These are phyloP conservation scores for Crenuchus spilurus DNA, from an alignment of 2,797 vertebrate genomes.

Conservation along the genomic window DNA sequence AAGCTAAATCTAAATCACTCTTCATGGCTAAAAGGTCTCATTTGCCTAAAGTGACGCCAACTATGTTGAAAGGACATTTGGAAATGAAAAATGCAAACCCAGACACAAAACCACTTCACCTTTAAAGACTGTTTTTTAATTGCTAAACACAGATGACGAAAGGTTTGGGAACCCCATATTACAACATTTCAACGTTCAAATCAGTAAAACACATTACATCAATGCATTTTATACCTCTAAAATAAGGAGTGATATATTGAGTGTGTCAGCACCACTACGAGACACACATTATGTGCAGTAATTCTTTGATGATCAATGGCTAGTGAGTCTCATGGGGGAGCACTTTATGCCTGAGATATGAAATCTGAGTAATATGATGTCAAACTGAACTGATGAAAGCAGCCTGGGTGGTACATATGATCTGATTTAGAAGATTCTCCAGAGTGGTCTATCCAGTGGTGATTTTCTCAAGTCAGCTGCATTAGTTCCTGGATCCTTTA, in stretches of 20 bases:
- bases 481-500: neutral
- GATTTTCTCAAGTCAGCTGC: neutral
- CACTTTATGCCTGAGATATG: neutral
- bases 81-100: too few species aligned
- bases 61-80: too few species aligned
- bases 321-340: constrained; percentile 5
- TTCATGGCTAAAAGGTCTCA: too few species aligned
- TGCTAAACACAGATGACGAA: too few species aligned
- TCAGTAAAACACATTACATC: neutral
- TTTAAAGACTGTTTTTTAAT: too few species aligned
- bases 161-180: too few species aligned
- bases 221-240: neutral
- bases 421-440: neutral
- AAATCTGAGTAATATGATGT: constrained; percentile 28
- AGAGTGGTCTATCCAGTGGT: neutral
- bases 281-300: constrained; percentile 6
- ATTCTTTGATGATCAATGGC: constrained; percentile 20
- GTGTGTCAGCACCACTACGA: neutral
- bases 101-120: too few species aligned
- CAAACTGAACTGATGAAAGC: constrained; percentile 21
- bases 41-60: too few species aligned
- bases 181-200: neutral
- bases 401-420: neutral
- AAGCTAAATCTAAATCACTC: too few species aligned
- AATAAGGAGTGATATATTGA: neutral